Evolutionary conservation across 2,888 invertebrate genomes (phyloP).

Genomic region (Tubulanus polymorphus): DNA sequence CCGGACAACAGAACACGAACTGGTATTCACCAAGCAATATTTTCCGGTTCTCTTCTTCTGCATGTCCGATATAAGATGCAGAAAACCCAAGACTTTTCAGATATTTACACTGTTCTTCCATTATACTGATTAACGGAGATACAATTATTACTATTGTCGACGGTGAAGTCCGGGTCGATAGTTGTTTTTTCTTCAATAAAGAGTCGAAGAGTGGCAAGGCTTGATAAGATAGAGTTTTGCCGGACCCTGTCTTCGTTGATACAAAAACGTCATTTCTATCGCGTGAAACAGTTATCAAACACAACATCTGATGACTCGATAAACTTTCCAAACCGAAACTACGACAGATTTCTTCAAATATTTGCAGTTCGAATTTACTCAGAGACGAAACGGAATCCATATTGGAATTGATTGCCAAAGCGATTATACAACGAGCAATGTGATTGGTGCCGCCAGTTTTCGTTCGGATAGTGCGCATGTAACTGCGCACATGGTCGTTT

Average conservation of each 20-base stretch:
- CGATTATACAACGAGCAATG: no score
- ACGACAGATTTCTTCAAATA: neutral
- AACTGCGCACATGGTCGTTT: no score
- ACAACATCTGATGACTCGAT: neutral
- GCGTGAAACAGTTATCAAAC: neutral
- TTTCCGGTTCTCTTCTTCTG: constrained; percentile 1
- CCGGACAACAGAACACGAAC: constrained; percentile 15
- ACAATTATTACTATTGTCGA: constrained; percentile 6
- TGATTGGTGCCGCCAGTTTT: no score
- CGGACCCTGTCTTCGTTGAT: neutral
- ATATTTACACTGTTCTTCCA: constrained; percentile 12
- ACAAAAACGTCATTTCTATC: neutral
- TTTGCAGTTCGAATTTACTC: neutral
- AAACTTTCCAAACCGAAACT: neutral
- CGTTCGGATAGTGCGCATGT: no score
- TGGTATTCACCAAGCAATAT: constrained; percentile 8
- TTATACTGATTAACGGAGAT: constrained; percentile 11
- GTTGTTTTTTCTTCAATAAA: no score
- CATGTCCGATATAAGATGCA: constrained; percentile 15
- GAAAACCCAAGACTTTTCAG: constrained; percentile 9
- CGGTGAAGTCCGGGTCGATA: neutral
- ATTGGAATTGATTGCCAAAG: no score
- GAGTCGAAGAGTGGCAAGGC: neutral
- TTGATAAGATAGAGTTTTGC: neutral
- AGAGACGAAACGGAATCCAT: no score